Conservation (phyloP, 2,113 vertebrate genomes). For the Phalacrocorax pelagicus region DNA sequence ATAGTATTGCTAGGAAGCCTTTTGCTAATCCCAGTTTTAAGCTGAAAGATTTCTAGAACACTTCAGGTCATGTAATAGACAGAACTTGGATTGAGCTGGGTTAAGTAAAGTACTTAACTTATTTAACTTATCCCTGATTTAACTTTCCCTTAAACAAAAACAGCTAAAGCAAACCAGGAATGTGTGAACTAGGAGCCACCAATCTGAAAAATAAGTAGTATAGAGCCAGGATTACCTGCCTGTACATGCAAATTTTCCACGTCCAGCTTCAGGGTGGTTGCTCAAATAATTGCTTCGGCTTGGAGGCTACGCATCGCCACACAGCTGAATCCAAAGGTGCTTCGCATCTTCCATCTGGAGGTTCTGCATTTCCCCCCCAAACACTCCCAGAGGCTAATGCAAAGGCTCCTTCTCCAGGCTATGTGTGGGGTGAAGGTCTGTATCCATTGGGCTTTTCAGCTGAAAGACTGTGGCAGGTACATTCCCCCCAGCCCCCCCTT, state of each 20-base stretch:
- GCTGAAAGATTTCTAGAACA: neutral
- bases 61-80: neutral
- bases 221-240: neutral
- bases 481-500: no score
- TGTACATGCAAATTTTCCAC: neutral
- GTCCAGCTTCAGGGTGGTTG: neutral
- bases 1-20: neutral
- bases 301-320: neutral
- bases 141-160: neutral
- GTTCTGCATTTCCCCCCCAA: neutral
- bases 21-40: neutral
- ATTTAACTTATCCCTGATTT: neutral
- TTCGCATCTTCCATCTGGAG: neutral
- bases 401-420: neutral
- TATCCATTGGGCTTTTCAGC: neutral
- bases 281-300: neutral
- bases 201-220: neutral
- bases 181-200: neutral
- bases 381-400: neutral
- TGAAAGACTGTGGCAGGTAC: neutral
- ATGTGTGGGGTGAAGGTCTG: neutral
- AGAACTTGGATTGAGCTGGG: neutral
- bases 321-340: neutral
- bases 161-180: neutral
- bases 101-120: neutral